Conservation (phyloP, 2,797 vertebrate genomes). For the Craterocephalus amniculus region DNA sequence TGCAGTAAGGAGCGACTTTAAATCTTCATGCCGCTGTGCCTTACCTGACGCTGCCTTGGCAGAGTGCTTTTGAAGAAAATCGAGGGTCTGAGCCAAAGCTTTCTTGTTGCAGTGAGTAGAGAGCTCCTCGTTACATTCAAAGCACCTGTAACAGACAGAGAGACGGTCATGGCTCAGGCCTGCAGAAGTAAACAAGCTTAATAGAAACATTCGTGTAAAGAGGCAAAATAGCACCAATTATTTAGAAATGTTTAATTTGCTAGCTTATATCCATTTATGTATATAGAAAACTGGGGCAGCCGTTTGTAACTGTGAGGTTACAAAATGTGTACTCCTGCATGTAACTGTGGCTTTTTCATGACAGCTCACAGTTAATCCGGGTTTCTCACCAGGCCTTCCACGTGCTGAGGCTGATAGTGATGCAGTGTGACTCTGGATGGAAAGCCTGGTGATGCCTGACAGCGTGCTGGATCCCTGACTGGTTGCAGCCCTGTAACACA, state of each 20-base stretch:
- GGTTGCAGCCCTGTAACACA: conserved; percentile 89
- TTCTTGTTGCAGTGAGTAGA: conserved; percentile 98
- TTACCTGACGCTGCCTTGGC: conserved; percentile 92
- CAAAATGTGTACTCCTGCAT: not conserved
- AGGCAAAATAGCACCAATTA: conserved; percentile 14
- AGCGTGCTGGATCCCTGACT: conserved; percentile 91
- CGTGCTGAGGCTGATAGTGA: conserved; percentile 91
- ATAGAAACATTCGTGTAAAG: conserved; percentile 2
- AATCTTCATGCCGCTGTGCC: conserved; percentile 13
- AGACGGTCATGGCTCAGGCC: conserved; percentile 16
- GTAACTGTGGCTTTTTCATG: conserved; percentile 2
- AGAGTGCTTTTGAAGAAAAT: conserved; percentile 96
- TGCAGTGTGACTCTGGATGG: conserved; percentile 89
- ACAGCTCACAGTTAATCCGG: conserved; percentile 11
- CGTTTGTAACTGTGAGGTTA: not conserved
- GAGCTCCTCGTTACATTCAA: conserved; percentile 97
- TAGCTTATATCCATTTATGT: not conserved
- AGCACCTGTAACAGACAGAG: conserved; percentile 87
- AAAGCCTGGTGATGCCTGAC: conserved; percentile 89
- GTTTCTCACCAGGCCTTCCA: conserved; percentile 94
- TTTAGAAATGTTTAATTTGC: not conserved
- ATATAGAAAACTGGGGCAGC: not conserved
- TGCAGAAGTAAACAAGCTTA: not conserved
- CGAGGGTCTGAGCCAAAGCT: conserved; percentile 93
- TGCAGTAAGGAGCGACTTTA: conserved; percentile 1